Conservation (phyloP, 2,888 invertebrate genomes). For the Sipha maydis region DNA sequence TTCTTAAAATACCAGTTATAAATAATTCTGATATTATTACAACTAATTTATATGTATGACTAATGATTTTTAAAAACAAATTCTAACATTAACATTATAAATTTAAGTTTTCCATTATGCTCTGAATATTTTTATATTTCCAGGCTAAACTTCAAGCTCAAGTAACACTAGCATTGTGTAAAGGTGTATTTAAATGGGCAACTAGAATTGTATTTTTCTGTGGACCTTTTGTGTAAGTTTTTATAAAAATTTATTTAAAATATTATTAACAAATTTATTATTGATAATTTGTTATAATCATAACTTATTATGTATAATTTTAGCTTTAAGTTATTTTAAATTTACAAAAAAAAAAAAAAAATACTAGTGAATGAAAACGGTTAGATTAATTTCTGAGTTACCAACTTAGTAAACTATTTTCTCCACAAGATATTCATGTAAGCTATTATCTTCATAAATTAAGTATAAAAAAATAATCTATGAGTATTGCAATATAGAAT, state of each 20-base stretch:
- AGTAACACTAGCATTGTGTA: slow-evolving; percentile 38
- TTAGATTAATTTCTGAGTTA: too few species aligned
- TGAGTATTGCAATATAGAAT: too few species aligned
- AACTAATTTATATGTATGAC: background rate
- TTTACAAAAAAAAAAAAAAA: too few species aligned
- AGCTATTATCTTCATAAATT: too few species aligned
- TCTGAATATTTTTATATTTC: background rate
- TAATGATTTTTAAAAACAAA: background rate
- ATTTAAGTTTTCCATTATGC: background rate
- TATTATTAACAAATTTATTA: too few species aligned
- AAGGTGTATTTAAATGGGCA: slow-evolving; percentile 52
- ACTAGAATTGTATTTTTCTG: slow-evolving; percentile 32
- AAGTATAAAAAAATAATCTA: too few species aligned
- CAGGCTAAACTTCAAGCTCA: slow-evolving; percentile 45
- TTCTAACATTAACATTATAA: background rate
- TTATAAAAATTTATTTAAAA: background rate
- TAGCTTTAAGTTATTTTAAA: too few species aligned
- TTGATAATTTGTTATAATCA: too few species aligned
- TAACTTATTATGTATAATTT: too few species aligned
- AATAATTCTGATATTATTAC: background rate
- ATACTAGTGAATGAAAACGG: too few species aligned
- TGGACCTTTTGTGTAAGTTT: slow-evolving; percentile 41
- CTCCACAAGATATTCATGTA: too few species aligned
- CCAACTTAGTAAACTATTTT: too few species aligned
- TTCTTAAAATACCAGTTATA: background rate